Base-by-base conservation (phyloP, 64 coral and sea anemone species). In the Astreopora myriophthalma region DNA sequence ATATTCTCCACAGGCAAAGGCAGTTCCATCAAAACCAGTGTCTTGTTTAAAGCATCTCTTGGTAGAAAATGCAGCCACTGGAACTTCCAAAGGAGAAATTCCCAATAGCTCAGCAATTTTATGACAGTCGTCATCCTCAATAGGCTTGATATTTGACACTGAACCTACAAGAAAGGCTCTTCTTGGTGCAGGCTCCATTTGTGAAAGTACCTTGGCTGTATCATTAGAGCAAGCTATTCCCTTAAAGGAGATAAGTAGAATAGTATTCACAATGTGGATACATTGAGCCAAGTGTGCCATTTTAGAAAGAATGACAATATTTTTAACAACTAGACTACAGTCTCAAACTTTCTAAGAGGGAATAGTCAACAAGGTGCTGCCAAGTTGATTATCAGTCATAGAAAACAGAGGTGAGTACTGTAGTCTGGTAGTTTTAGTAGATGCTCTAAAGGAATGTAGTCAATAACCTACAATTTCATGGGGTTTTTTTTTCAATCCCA, bases 31-130 rank as follows among this genome's bases (percentile, higher is more conserved):
- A n/a, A n/a, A n/a, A n/a, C n/a, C n/a, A n/a, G n/a, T n/a, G n/a
- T n/a, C n/a, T n/a, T n/a, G n/a, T 87, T 78, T 42, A 46, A 78
- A 78, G 38, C 75, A 78, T 55, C 75, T 78, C 75, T 78, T 78
- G 11, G 75, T 33, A 28, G n/a, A 27, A 78, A 48, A 78, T 78
- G 48, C 38, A 48, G 38, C 75, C 37, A 24, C 37, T 48, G 36
- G 75, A 48, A 78, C 75, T 55, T 48, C 10, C 38, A 28, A 44
- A 78, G 3, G 20, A 78, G 75, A 30, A 48, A 78, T 25, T 25
- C 2, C 16, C 48, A 78, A 78, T 8, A 78, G 75, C 20, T 48
- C 48, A 25, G 75, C 37, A 25, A 78, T 78, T 25, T 0, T 78
- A 28, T 48, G 0, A 48, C 11, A 19, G 38, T 78, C 36, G 3